These are phyloP conservation scores for Amphipyra berbera DNA, from an alignment of 2,888 invertebrate genomes.

Conservation along the genomic window DNA sequence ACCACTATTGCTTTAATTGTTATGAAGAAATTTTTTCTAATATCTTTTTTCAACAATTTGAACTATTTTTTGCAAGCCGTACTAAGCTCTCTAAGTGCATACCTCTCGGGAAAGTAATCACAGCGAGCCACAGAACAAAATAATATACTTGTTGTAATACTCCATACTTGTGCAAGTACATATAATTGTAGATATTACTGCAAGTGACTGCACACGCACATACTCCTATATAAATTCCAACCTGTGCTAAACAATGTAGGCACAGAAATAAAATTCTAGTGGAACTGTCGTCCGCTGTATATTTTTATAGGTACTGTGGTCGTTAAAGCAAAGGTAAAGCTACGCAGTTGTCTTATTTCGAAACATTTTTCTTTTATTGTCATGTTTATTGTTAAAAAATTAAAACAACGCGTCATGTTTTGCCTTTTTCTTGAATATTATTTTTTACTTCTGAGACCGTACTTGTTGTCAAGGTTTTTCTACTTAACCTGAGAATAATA, in stretches of 20 bases:
- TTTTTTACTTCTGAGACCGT: neutral
- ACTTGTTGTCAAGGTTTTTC: no score
- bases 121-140: constrained; percentile 53
- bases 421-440: no score
- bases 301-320: constrained; percentile 23
- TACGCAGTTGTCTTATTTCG: neutral
- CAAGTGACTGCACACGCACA: constrained; percentile 27
- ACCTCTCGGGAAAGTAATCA: constrained; percentile 78
- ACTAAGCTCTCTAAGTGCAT: constrained; percentile 68
- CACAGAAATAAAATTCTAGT: constrained; percentile 16
- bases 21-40: neutral
- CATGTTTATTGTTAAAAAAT: neutral
- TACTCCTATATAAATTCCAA: constrained; percentile 37
- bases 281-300: constrained; percentile 2
- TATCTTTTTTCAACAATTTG: neutral
- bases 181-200: constrained; percentile 46
- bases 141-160: constrained; percentile 49
- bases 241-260: constrained; percentile 14
- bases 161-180: constrained; percentile 19
- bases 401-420: neutral
- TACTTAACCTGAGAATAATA: no score
- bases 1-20: no score
- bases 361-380: neutral
- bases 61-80: constrained; percentile 59
- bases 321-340: constrained; percentile 1